Conservation (phyloP, 2,113 vertebrate genomes). For the Panurus biarmicus region DNA sequence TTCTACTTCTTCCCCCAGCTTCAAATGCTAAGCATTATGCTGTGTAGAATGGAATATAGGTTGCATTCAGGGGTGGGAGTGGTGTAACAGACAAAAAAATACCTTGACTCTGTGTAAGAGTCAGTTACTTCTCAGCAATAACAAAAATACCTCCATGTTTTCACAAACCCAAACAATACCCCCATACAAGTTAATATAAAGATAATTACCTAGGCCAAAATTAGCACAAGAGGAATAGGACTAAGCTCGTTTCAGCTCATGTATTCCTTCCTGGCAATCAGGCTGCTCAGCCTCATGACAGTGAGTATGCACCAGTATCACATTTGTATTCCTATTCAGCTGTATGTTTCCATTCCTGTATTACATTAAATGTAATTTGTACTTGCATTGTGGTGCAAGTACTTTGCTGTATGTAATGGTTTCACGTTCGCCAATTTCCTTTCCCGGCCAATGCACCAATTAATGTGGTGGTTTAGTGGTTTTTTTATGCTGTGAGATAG, state of each 20-base stretch:
- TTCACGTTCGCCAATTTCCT: too few relatives aligned
- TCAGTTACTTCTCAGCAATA: background rate
- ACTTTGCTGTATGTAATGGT: too few relatives aligned
- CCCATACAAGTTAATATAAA: background rate
- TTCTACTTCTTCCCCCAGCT: background rate
- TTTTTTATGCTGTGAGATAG: too few relatives aligned
- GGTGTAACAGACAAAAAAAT: background rate
- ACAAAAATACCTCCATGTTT: background rate
- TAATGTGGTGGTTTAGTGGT: too few relatives aligned
- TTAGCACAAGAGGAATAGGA: background rate
- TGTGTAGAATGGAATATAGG: background rate
- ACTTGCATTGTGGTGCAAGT: background rate
- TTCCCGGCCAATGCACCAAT: too few relatives aligned
- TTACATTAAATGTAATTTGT: background rate
- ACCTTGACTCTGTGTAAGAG: background rate
- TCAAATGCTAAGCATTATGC: background rate
- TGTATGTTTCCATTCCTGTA: background rate
- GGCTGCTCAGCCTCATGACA: background rate
- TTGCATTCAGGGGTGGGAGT: fast-evolving
- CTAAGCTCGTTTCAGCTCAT: background rate
- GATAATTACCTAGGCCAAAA: background rate
- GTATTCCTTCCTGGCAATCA: background rate
- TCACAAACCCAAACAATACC: background rate
- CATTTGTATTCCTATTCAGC: background rate
- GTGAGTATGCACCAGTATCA: background rate